Base-by-base conservation (phyloP, 2,113 vertebrate genomes). In the Chauna torquata region DNA sequence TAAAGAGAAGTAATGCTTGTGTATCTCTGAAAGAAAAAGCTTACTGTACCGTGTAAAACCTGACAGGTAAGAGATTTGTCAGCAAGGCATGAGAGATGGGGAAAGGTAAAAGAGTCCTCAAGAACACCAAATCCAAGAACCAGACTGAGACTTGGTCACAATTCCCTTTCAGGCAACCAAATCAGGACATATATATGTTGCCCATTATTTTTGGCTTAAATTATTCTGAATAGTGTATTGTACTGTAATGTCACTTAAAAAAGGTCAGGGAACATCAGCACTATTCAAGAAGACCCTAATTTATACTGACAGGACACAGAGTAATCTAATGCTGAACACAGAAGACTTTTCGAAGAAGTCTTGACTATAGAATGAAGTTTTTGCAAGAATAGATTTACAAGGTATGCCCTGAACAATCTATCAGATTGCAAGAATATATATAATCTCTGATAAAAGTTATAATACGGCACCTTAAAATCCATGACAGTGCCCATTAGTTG, bases 121-220 rank as follows among this genome's bases (percentile, higher is more conserved):
- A 89, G 94, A 88, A 78, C 1, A 2, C 69, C n/a, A 93, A 78
- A 96, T 78, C 47, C 47, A 82, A 68, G 36, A 88, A 71, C 12
- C 30, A 88, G 72, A 62, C 3, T 64, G 55, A 77, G 55, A 78
- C 42, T 74, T 22, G 32, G 68, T 78, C 88, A 90, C 71, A 83
- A 59, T 78, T 92, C 38, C 42, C 80, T 86, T 96, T 96, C 90
- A 84, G 61, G 61, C 34, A 85, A 68, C 30, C 69, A 83, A 55
- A 83, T 68, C 34, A 89, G 69, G 55, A 94, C 52, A 95, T 89
- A 91, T 68, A 23, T 5, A 89, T 10, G 36, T 49, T 89, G 61
- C 74, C 92, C 74, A 88, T 95, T 95, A 96, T 86, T 95, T 96
- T 91, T 91, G 91, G 91, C 93, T 96, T 96, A 95, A 86, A 95